phyloP scores from a whole-genome alignment of 2,888 invertebrate species.

The Tubulanus polymorphus region DNA sequence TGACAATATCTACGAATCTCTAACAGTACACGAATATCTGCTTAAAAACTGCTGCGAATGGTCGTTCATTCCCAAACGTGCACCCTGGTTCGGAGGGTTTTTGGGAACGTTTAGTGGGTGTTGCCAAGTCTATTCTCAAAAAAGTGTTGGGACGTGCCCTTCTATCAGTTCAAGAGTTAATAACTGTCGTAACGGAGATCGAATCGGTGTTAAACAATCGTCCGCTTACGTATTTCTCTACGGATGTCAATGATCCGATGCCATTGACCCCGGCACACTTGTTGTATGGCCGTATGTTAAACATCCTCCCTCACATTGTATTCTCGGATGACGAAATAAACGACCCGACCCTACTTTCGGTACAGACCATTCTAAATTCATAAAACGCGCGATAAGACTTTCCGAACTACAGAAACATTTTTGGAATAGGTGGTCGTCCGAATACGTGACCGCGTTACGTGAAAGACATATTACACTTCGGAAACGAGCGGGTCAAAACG shows the following conservation, averaged over 20 bases:
- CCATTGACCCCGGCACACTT: not conserved
- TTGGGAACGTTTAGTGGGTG: conserved; percentile 51
- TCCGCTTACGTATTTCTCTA: not conserved
- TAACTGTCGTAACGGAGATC: not conserved
- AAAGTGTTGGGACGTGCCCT: conserved; percentile 41
- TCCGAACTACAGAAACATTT: too few species aligned
- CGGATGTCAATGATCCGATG: not conserved
- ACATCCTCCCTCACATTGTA: too few species aligned
- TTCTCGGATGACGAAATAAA: not conserved
- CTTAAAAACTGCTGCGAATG: conserved; percentile 16
- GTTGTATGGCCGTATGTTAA: not conserved
- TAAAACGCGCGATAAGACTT: not conserved
- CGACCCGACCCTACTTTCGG: too few species aligned
- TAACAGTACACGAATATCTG: conserved; percentile 11
- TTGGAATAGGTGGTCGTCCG: too few species aligned
- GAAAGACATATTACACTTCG: too few species aligned
- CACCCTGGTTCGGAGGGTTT: conserved; percentile 24
- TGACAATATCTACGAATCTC: too few species aligned
- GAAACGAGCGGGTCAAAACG: too few species aligned
- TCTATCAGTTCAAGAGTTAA: conserved; percentile 42
- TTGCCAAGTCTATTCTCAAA: conserved; percentile 45
- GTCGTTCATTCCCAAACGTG: conserved; percentile 49
- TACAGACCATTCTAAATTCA: too few species aligned
- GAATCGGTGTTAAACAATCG: not conserved
- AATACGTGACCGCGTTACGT: too few species aligned